Evolutionary conservation across 1,140 invertebrate genomes (phyloP), one percentile per base, ranked within the genome.

Genomic region (Eciton burchellii): DNA sequence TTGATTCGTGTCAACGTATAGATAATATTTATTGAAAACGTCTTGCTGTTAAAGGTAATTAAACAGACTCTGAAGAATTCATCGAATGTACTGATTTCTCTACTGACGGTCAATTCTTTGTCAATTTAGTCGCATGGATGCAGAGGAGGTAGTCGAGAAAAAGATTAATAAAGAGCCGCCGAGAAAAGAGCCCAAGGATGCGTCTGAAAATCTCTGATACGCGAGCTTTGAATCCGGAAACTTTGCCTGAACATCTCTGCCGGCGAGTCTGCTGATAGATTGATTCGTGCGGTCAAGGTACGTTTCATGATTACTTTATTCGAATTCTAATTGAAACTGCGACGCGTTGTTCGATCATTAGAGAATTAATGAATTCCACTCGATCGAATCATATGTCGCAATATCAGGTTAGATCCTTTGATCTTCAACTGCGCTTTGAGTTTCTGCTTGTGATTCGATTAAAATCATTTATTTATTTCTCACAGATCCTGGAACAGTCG

Each of bases 221-320:
- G 98, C 82, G 98, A 99, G 93, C 96, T 99, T 88, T 96, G 97
- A 88, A 99, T 99, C 91, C 96, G 98, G 63, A 99, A 99, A 95
- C 95, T 99, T 24, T 99, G 99, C 93, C 94, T 99, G 52, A 99
- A 99, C 94, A 99, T 99, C 94, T 99, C 99, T 95, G 99, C 99
- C 56, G 99, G 99, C 89, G 99, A 99, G 95, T 99, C 98, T 95
- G 99, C 99, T 96, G 98, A 98, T 93, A 98, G 99, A 94, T 95
- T 99, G 62, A 99, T 99, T 59, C 96, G 99, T 94, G 99, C 99
- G 89, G 98, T 99, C 81, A 99, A 99, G 96, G 98, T 98, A 94
- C 87, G 83, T 89, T 41, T 73, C 73, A 19, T 6, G 47, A 35
- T 19, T 41, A 16, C 12, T 8, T n/a, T 35, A 24, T 60, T 4